phyloP scores from a whole-genome alignment of 2,797 vertebrate genomes.

The Rhodeus uyekii region DNA sequence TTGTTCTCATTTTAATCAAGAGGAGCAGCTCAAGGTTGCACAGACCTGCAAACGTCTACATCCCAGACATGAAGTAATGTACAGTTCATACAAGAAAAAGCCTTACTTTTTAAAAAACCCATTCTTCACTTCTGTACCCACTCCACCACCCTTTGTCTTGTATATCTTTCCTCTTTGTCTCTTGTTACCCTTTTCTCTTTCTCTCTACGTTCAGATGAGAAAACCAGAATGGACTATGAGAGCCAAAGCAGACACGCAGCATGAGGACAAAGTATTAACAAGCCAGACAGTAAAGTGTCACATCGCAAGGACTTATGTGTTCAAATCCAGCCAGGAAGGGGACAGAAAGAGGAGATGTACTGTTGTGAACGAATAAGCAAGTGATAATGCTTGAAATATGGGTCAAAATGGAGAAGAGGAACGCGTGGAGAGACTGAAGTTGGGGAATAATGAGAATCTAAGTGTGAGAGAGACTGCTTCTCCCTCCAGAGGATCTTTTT shows the following conservation, averaged over 20 bases:
- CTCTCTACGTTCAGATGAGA: slow-evolving; percentile 43
- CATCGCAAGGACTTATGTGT: slow-evolving; percentile 37
- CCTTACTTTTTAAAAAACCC: neutral
- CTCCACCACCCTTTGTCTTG: neutral
- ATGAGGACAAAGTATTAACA: slow-evolving; percentile 44
- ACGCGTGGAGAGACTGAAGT: slow-evolving; percentile 7
- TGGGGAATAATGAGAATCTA: neutral
- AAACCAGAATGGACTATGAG: slow-evolving; percentile 44
- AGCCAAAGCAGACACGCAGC: slow-evolving; percentile 39
- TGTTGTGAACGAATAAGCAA: slow-evolving; percentile 51
- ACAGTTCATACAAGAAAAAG: slow-evolving; percentile 42
- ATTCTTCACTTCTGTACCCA: slow-evolving; percentile 22
- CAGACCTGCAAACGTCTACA: slow-evolving; percentile 62
- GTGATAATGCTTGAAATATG: slow-evolving; percentile 50
- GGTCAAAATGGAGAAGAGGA: neutral
- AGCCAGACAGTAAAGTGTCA: slow-evolving; percentile 40
- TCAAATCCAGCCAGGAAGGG: slow-evolving; percentile 1
- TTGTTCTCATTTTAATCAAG: slow-evolving; percentile 59
- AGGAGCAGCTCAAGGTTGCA: slow-evolving; percentile 67
- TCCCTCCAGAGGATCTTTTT: slow-evolving; percentile 55
- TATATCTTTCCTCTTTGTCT: slow-evolving; percentile 35
- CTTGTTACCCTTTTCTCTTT: slow-evolving; percentile 22
- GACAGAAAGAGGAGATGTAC: slow-evolving; percentile 27
- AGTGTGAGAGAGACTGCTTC: slow-evolving; percentile 50
- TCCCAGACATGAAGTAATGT: slow-evolving; percentile 76